phyloP scores from a whole-genome alignment of 2,113 vertebrate species.

The Trogon surrucura region DNA sequence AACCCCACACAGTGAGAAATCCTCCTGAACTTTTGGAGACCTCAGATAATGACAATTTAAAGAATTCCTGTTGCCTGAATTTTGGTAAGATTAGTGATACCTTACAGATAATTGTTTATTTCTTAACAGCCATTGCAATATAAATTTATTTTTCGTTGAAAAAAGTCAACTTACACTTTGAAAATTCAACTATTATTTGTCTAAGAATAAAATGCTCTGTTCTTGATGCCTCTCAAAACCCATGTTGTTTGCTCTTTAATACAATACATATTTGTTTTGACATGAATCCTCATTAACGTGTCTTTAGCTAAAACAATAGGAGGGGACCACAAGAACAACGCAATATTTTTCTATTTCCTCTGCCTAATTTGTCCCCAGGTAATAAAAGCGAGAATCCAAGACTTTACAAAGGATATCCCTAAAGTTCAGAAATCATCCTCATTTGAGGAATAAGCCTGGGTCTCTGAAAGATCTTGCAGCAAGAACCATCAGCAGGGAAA shows the following conservation, averaged over 20 bases:
- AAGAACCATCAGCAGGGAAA: neutral
- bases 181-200: neutral
- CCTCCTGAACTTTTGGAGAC: neutral
- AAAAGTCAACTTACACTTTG: neutral
- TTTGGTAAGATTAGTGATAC: neutral
- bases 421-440: neutral
- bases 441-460: neutral
- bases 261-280: neutral
- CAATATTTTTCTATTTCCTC: neutral
- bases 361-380: neutral
- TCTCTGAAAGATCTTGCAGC: neutral
- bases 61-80: neutral
- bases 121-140: neutral
- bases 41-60: neutral
- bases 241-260: neutral
- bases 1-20: neutral
- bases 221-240: neutral
- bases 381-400: neutral
- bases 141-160: neutral
- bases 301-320: neutral
- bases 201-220: neutral
- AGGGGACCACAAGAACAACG: neutral
- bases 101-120: neutral
- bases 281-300: neutral
- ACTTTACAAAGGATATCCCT: neutral